Evolutionary conservation across 2,797 vertebrate species (phyloP).

Genomic region (Oreochromis mossambicus): DNA sequence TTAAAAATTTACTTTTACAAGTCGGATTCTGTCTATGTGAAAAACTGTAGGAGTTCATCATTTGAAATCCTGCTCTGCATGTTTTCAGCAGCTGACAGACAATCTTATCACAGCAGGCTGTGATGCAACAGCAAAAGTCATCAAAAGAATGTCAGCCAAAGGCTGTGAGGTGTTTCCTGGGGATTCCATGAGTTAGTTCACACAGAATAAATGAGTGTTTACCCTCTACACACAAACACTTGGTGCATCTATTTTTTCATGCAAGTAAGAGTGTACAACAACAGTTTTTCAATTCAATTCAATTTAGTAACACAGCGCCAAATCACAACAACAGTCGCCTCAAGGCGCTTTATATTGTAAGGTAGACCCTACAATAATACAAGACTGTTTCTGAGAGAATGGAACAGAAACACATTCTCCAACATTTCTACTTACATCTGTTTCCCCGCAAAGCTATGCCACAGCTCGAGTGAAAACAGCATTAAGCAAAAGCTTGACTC

Average conservation of each 20-base stretch:
- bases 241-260: not conserved
- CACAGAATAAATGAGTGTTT: not conserved
- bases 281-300: not conserved
- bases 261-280: not conserved
- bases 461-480: not conserved
- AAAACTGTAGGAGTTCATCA: not conserved
- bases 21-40: not conserved
- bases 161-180: not conserved
- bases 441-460: not conserved
- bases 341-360: not conserved
- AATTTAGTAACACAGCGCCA: not conserved
- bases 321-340: not conserved
- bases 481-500: not conserved
- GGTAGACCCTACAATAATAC: not conserved
- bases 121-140: not conserved
- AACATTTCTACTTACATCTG: not conserved
- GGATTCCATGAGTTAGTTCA: not conserved
- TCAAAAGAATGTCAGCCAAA: not conserved
- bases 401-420: not conserved
- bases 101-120: not conserved
- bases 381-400: not conserved
- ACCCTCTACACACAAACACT: not conserved
- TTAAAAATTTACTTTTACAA: not conserved
- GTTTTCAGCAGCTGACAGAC: not conserved
- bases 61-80: not conserved